phyloP scores from a whole-genome alignment of 2,888 invertebrate species.

The Drosophila mimica region DNA sequence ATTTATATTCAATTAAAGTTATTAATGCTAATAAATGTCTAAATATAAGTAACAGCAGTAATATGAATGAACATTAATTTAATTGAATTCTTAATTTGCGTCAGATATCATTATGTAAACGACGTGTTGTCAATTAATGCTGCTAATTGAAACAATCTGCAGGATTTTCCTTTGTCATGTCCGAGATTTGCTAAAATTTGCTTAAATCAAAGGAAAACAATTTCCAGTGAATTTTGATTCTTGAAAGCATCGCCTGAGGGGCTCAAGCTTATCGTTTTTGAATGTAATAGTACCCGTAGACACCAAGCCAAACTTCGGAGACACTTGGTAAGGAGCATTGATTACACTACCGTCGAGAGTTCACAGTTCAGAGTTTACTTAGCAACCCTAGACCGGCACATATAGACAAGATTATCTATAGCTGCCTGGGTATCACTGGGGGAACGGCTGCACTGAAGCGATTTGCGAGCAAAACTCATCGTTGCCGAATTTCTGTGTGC shows the following conservation, averaged over 20 bases:
- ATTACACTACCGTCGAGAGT: constrained; percentile 47
- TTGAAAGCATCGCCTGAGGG: constrained; percentile 43
- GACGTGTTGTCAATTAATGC: constrained; percentile 23
- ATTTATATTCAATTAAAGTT: neutral
- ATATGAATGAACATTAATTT: neutral
- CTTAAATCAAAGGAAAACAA: constrained; percentile 20
- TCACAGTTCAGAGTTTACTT: constrained; percentile 62
- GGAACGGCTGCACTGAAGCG: constrained; percentile 23
- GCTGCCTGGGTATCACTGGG: constrained; percentile 10
- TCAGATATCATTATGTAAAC: constrained; percentile 12
- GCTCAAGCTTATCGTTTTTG: constrained; percentile 52
- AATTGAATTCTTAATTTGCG: neutral
- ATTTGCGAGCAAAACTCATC: constrained; percentile 41
- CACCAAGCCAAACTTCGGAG: constrained; percentile 10
- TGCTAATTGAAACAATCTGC: constrained; percentile 25
- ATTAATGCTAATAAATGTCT: neutral
- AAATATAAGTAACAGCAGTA: neutral
- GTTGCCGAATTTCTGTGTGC: constrained; percentile 70
- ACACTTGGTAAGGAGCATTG: constrained; percentile 47
- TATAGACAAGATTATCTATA: constrained; percentile 25
- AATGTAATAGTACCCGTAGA: neutral
- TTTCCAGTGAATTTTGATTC: constrained; percentile 14
- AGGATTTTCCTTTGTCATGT: constrained; percentile 14
- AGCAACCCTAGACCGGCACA: constrained; percentile 45
- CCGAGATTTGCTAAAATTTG: constrained; percentile 31